Evolutionary conservation across 1,140 invertebrate species (phyloP), one percentile per base, ranked within the genome.

Genomic region (Bombus sylvicola): DNA sequence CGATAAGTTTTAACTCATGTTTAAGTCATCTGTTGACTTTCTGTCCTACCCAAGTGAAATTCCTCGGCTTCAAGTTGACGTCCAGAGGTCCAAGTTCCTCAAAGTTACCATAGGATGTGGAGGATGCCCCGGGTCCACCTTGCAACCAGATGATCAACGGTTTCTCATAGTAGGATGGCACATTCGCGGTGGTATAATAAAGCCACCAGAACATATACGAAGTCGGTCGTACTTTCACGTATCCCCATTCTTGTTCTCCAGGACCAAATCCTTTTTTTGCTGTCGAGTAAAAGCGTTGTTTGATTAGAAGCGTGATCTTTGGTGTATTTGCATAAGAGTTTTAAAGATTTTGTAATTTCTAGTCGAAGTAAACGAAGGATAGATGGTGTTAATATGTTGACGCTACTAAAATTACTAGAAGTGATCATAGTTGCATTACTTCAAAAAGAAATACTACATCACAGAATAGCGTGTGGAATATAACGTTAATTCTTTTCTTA

Each of bases 191-290:
- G 4, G 97, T 97, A 88, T 97, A 97, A 92, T 97, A 98, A 6
- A 98, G 92, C 97, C 97, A 98, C 96, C 97, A 98, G 92, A 98
- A 98, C 96, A 98, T 97, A 69, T 98, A 96, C 2, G 97, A 97
- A 0, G 96, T 96, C 10, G 96, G 94, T 12, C 97, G 96, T 1
- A 98, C 97, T 39, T 95, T 96, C 0, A 96, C 96, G 90, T 96
- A 97, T 59, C 96, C 97, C 96, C 97, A 97, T 87, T 97, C 96
- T 94, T 97, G 96, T 69, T 96, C 96, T 0, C 96, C 96, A 5
- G 95, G 93, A n/a, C 96, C 96, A 80, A 96, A 96, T 28, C 96
- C 96, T 90, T 81, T 64, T 81, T 71, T 92, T 43, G 89, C 92
- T 91, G 68, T 47, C 53, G 18, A 43, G 12, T 31, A 62, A 79